phyloP scores from a whole-genome alignment of 1,140 invertebrate species.

The Berghia stephanieae region DNA sequence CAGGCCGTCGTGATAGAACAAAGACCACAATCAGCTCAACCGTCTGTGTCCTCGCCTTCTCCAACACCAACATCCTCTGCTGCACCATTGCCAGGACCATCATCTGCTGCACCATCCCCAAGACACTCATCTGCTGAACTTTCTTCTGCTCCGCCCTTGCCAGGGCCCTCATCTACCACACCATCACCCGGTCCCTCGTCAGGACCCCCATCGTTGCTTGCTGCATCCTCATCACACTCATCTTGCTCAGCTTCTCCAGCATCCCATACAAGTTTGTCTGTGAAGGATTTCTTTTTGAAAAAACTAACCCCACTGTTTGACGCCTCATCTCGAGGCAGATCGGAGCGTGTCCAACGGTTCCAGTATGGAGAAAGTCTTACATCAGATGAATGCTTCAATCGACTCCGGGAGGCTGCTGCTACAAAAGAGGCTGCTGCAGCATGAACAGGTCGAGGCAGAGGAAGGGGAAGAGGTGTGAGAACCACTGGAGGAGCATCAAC shows the following conservation, averaged over 20 bases:
- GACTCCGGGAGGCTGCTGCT: too few species aligned
- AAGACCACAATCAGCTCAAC: neutral
- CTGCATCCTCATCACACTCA: neutral
- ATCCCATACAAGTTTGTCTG: neutral
- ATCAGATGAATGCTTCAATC: neutral
- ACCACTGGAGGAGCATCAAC: too few species aligned
- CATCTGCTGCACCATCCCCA: neutral
- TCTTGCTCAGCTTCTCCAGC: neutral
- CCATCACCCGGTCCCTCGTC: neutral
- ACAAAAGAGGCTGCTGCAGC: too few species aligned
- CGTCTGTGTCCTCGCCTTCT: neutral
- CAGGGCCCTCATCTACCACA: neutral
- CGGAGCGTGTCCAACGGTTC: slow-evolving; percentile 8
- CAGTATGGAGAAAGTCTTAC: slow-evolving; percentile 17
- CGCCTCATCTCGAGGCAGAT: neutral
- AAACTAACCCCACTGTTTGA: slow-evolving; percentile 20
- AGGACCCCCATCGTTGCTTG: too few species aligned
- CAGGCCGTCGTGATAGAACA: neutral
- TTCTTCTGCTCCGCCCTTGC: neutral
- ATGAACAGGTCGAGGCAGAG: too few species aligned
- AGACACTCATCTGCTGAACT: neutral
- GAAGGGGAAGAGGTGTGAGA: too few species aligned
- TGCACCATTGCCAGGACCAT: neutral
- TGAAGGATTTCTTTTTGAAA: slow-evolving; percentile 14
- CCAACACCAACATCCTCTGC: neutral